Base-by-base conservation (phyloP, 2,888 invertebrate species). In the Cheilosia scutellata region DNA sequence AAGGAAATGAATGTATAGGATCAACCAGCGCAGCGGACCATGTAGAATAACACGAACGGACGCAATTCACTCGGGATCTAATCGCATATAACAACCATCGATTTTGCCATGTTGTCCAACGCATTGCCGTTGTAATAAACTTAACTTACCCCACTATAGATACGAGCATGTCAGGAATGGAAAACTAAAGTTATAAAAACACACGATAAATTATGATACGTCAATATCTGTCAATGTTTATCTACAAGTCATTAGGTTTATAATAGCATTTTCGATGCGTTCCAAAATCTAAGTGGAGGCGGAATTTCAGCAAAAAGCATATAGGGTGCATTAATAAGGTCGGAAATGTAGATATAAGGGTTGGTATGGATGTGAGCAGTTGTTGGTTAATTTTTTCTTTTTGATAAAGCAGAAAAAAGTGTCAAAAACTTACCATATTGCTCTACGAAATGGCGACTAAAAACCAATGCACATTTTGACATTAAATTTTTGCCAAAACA, bases 191-290 rank as follows among this genome's bases (percentile, higher is more conserved):
- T 70, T 44, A 76, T 66, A 57, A 29, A 58, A 20, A 20, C 20
- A 76, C 29, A 63, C 47, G 37, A 63, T 78, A 78, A 78, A 78
- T 75, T 78, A 40, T 63, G 63, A 77, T 70, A 53, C 53, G 68
- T 62, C 76, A 77, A 68, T 77, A 70, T 77, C 55, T 71, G 57
- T 78, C 62, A 62, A 78, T 78, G 63, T 57, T 78, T 71, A 78
- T 78, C 70, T 70, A 70, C 62, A 47, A 63, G 70, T 71, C 77
- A 63, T 78, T 71, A 63, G 44, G 63, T 70, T 71, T 70, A 77
- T 77, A 47, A 62, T 62, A 6, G 37, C 31, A 74, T 55, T 77
- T 70, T 29, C 47, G 42, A 77, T 62, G 33, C 37, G 47, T 31
- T 65, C 29, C 9, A 16, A 4, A 31, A 71, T 4, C 0, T 40